phyloP scores from a whole-genome alignment of 2,113 vertebrate species.

The Hemiscyllium ocellatum region DNA sequence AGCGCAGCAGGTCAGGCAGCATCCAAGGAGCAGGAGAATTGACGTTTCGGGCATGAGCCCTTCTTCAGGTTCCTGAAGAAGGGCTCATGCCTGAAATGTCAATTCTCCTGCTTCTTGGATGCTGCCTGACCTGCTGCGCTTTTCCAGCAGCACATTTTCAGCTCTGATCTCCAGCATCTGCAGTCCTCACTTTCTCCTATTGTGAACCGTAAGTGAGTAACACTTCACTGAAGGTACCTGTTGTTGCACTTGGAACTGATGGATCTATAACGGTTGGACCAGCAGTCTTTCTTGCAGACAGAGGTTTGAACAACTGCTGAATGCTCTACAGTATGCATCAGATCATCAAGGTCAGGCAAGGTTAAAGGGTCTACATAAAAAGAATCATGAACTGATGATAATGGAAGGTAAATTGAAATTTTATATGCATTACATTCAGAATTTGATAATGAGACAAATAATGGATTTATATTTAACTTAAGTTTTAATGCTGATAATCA shows the following conservation, averaged over 20 bases:
- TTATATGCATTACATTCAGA: background rate
- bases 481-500: background rate
- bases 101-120: too few species aligned
- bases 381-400: background rate
- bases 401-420: background rate
- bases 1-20: too few species aligned
- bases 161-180: too few species aligned
- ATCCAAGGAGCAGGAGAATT: too few species aligned
- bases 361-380: background rate
- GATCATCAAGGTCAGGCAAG: background rate
- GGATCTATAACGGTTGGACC: conserved; percentile 13
- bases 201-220: background rate
- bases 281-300: background rate
- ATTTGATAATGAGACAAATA: background rate
- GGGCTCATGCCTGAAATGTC: too few species aligned
- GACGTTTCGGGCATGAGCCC: too few species aligned
- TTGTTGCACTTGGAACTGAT: conserved; percentile 26
- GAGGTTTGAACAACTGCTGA: background rate
- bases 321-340: background rate
- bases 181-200: background rate
- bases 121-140: too few species aligned
- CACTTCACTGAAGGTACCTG: background rate
- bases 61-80: too few species aligned
- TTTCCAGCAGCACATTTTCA: too few species aligned
- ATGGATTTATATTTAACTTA: background rate